phyloP scores from a whole-genome alignment of 2,888 invertebrate genomes.

The Emmelina monodactyla region DNA sequence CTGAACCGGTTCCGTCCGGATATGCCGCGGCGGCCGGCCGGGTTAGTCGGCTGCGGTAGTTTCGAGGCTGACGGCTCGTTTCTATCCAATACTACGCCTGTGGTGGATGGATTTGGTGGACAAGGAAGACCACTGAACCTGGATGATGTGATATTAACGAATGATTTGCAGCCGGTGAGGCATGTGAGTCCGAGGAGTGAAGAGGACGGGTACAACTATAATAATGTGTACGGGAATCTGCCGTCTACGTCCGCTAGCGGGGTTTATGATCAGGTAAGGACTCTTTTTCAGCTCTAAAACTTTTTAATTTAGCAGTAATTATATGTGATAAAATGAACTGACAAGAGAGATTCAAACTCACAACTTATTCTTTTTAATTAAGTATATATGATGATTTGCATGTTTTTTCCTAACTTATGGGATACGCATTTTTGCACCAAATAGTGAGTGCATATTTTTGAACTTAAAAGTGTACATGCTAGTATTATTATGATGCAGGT shows the following conservation, averaged over 20 bases:
- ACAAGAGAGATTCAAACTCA: too few species aligned
- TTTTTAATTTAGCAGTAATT: too few species aligned
- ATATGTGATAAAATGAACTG: too few species aligned
- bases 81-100: slow-evolving; percentile 55
- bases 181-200: slow-evolving; percentile 36
- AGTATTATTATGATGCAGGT: too few species aligned
- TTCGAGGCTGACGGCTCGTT: slow-evolving; percentile 56
- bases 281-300: too few species aligned
- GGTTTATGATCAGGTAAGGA: slow-evolving; percentile 52
- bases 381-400: too few species aligned
- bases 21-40: slow-evolving; percentile 41
- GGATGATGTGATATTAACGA: slow-evolving; percentile 46
- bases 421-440: too few species aligned
- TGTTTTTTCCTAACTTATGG: too few species aligned
- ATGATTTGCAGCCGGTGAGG: slow-evolving; percentile 36
- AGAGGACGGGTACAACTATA: slow-evolving; percentile 60
- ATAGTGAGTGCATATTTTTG: too few species aligned
- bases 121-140: slow-evolving; percentile 52
- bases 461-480: too few species aligned
- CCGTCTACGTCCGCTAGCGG: slow-evolving; percentile 42
- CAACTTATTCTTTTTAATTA: too few species aligned
- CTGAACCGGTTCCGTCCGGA: slow-evolving; percentile 39
- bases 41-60: slow-evolving; percentile 46
- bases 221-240: slow-evolving; percentile 42
- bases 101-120: slow-evolving; percentile 58